Conservation (phyloP, 1,140 invertebrate genomes). For the Drosophila mojavensis region DNA sequence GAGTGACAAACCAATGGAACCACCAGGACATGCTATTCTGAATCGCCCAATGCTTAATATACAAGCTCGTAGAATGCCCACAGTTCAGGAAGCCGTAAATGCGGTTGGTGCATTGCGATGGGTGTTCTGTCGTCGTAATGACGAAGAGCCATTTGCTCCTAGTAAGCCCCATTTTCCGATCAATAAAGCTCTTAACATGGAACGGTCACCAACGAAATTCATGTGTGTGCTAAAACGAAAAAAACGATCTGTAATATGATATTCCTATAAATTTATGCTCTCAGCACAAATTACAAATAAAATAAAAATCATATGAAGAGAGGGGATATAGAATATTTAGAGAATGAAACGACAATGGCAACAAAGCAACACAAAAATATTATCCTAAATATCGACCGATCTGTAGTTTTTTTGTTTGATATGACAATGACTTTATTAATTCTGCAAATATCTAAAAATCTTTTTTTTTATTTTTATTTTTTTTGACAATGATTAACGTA, state of each 20-base stretch:
- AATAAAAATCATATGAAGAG: not conserved
- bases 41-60: not conserved
- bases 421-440: too few species aligned
- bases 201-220: not conserved
- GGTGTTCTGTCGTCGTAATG: not conserved
- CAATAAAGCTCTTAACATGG: not conserved
- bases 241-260: conserved; percentile 4
- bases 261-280: conserved; percentile 39
- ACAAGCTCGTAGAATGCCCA: conserved; percentile 12
- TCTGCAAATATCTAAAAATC: too few species aligned
- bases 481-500: too few species aligned
- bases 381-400: too few species aligned
- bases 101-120: not conserved
- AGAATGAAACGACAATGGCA: too few species aligned
- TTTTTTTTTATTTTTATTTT: too few species aligned
- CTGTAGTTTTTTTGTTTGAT: too few species aligned
- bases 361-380: too few species aligned
- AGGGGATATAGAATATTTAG: too few species aligned
- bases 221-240: not conserved
- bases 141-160: conserved; percentile 6
- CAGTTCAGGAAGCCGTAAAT: not conserved
- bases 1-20: too few species aligned
- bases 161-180: too few species aligned
- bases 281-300: conserved; percentile 26
- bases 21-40: not conserved